These are phyloP conservation scores for Nasonia giraulti DNA, from an alignment of 1,140 invertebrate genomes.

Conservation along the genomic window DNA sequence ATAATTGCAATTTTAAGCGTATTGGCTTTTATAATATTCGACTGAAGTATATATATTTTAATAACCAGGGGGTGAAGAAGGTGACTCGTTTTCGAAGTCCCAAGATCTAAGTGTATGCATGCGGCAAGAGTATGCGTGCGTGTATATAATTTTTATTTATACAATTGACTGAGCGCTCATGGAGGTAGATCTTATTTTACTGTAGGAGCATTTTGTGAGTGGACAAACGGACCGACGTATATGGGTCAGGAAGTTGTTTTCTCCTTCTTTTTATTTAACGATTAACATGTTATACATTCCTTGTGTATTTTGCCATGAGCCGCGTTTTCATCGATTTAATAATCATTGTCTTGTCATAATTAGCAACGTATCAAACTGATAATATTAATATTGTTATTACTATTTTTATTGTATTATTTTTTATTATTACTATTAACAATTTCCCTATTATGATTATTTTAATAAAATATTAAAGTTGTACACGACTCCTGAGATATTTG, in stretches of 20 bases:
- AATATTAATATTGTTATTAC: conserved; percentile 38
- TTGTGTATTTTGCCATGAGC: conserved; percentile 46
- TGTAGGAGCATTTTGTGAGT: conserved; percentile 27
- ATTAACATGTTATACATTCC: conserved; percentile 41
- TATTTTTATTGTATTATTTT: conserved; percentile 29
- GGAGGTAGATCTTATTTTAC: conserved; percentile 14
- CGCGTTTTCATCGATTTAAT: conserved; percentile 30
- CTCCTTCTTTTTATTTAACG: not conserved
- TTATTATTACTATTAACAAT: conserved; percentile 24
- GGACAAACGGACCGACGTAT: not conserved
- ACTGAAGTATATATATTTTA: not conserved
- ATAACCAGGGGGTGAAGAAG: conserved; percentile 20
- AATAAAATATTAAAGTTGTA: conserved; percentile 39
- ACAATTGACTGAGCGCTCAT: conserved; percentile 46
- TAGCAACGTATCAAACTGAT: conserved; percentile 20
- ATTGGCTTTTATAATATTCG: conserved; percentile 21
- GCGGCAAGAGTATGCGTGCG: conserved; percentile 30
- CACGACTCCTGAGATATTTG: conserved; percentile 36
- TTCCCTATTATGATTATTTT: conserved; percentile 24
- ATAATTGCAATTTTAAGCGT: not conserved
- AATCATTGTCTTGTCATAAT: conserved; percentile 49
- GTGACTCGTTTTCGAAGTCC: conserved; percentile 23
- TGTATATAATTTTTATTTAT: conserved; percentile 52
- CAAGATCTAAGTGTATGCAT: conserved; percentile 23
- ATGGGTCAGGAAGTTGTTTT: conserved; percentile 13